phyloP scores from a whole-genome alignment of 1,140 invertebrate species.

The Chelonus insularis region DNA sequence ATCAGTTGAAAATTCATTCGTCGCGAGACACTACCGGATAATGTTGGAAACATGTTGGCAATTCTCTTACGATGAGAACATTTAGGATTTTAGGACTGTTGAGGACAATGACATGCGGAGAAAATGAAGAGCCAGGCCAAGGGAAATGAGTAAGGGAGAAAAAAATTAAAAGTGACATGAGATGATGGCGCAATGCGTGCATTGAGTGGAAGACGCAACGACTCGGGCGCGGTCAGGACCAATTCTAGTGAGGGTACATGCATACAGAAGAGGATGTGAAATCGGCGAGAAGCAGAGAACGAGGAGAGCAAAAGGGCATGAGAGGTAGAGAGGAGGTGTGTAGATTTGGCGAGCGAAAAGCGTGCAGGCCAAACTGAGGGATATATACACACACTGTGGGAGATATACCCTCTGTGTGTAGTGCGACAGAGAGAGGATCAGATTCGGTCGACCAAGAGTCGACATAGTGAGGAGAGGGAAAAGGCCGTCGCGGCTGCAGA shows the following conservation, averaged over 20 bases:
- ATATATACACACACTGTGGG: constrained; percentile 2
- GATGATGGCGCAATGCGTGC: neutral
- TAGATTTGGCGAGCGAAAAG: constrained; percentile 11
- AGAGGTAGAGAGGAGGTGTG: constrained; percentile 2
- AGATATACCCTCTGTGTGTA: neutral
- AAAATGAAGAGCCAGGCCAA: too few species aligned
- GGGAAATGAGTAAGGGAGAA: neutral
- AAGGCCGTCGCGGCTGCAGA: constrained; percentile 31
- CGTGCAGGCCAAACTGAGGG: constrained; percentile 8
- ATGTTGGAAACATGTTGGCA: too few species aligned
- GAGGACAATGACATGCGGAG: neutral
- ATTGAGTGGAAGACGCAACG: neutral
- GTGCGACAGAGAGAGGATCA: constrained; percentile 10
- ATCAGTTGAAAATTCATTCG: too few species aligned
- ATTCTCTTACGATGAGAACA: too few species aligned
- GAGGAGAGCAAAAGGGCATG: constrained; percentile 4
- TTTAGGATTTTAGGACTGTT: too few species aligned
- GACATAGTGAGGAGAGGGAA: constrained; percentile 15
- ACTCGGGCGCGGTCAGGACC: constrained; percentile 4
- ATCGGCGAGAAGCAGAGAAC: constrained; percentile 13
- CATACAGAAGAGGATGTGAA: neutral
- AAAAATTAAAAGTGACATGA: neutral
- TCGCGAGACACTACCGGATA: too few species aligned
- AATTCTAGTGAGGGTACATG: constrained; percentile 4
- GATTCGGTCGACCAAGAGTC: constrained; percentile 9